Conservation (phyloP, 2,888 invertebrate species). For the Cerastis rubricosa region DNA sequence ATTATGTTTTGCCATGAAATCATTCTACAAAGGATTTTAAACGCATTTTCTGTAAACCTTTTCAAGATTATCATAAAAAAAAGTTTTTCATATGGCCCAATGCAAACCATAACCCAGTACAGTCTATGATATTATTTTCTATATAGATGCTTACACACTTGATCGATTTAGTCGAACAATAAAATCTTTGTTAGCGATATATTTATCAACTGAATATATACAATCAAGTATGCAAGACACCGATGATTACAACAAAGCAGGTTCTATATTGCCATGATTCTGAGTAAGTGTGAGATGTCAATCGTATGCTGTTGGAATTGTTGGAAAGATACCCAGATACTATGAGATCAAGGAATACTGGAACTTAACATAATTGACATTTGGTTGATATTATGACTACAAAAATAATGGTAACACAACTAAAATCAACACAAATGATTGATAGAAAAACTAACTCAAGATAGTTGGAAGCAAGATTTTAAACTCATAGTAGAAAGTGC, state of each 20-base stretch:
- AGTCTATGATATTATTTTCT: neutral
- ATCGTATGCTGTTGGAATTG: constrained; percentile 35
- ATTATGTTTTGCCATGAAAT: neutral
- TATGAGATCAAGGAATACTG: constrained; percentile 46
- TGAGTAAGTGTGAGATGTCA: constrained; percentile 56
- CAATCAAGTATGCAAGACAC: constrained; percentile 12
- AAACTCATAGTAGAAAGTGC: constrained; percentile 50
- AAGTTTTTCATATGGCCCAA: neutral
- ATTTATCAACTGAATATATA: neutral
- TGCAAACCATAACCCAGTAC: constrained; percentile 6
- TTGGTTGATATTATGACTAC: neutral
- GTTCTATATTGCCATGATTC: constrained; percentile 28
- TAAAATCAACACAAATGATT: neutral
- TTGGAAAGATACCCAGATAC: constrained; percentile 52
- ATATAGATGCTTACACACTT: constrained; percentile 3
- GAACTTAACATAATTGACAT: constrained; percentile 40
- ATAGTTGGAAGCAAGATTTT: neutral
- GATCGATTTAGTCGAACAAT: neutral
- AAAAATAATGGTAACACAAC: constrained; percentile 23
- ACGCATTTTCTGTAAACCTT: neutral
- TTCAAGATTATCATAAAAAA: neutral
- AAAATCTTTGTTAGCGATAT: neutral
- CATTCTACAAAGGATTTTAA: constrained; percentile 2
- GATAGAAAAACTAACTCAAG: constrained; percentile 14
- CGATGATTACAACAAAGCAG: constrained; percentile 10